Base-by-base conservation (phyloP, 2,888 invertebrate species). In the Ceratothoa steindachneri region DNA sequence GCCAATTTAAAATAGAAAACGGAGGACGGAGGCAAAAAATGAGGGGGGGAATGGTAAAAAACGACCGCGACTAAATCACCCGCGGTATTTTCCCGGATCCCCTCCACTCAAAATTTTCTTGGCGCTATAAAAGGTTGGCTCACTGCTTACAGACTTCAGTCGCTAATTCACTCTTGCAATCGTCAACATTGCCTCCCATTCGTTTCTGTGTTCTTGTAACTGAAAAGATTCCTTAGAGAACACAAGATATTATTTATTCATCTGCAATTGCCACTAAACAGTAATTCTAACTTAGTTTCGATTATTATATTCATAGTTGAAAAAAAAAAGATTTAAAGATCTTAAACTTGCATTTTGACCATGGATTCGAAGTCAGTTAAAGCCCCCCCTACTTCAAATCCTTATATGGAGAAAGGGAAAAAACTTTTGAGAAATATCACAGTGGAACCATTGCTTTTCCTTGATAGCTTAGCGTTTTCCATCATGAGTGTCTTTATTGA, bases 401-500 rank as follows among this genome's bases (percentile, higher is more conserved):
- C 60, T 60, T 60, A 60, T 60, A 12, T 60, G 1, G 60, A 60
- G n/a, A 60, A 60, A 24, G 19, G 12, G 24, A 60, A 60, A 60
- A 60, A 60, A 12, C 22, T 7, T 4, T 60, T 60, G 24, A 60
- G 27, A 7, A 60, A 60, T 1, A 60, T 60, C 12, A 60, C 60
- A 15, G 60, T 79, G 5, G 79, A 79, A 22, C 75, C 79, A n/a
- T 69, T 79, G 51, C 75, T 79, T 75, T 68, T 79, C 9, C 66
- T 79, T 24, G 79, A 79, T 31, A 76, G 79, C 29, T 69, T 79
- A 22, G 74, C 55, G n/a, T 79, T 72, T 55, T 79, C 79, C 65
- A 51, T 79, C 53, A 79, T 79, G 75, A 74, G 74, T 52, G 79
- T 79, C 53, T 76, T 67, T 55, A 74, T 76, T n/a, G 79, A 79